Evolutionary conservation across 2,113 vertebrate species (phyloP).

Genomic region (Platycercus adscitus): DNA sequence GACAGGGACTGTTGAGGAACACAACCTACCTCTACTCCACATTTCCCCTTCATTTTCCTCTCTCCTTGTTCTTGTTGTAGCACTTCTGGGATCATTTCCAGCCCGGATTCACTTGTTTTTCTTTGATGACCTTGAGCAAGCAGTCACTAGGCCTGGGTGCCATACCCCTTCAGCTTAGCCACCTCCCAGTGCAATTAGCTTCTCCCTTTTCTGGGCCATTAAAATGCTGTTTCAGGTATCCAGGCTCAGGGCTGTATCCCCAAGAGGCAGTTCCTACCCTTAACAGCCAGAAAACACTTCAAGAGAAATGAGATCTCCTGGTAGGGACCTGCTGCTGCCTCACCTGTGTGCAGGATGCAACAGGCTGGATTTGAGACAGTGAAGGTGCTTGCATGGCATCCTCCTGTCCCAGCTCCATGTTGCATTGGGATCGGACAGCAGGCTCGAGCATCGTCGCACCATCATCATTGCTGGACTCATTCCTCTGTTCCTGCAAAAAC

Average conservation of each 20-base stretch:
- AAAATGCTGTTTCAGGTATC: neutral
- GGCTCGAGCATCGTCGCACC: accelerated
- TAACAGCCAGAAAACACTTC: neutral
- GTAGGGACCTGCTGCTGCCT: accelerated
- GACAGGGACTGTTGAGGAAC: neutral
- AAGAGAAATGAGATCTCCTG: neutral
- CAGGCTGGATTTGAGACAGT: neutral
- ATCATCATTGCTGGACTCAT: neutral
- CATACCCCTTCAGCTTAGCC: neutral
- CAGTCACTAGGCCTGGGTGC: neutral
- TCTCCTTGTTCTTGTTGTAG: neutral
- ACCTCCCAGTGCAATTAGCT: neutral
- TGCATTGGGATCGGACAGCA: neutral
- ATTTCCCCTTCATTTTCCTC: neutral
- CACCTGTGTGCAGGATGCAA: neutral
- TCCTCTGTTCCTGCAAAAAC: conserved; percentile 12
- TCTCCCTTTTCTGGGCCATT: neutral
- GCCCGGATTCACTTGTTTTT: neutral
- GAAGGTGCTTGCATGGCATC: neutral
- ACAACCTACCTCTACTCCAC: neutral
- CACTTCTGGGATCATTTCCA: neutral
- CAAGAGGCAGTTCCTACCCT: neutral
- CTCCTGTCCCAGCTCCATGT: neutral
- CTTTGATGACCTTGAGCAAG: neutral
- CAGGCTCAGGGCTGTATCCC: neutral